Evolutionary conservation across 2,113 vertebrate genomes (phyloP).

Genomic region (Cranoglanis bouderius): DNA sequence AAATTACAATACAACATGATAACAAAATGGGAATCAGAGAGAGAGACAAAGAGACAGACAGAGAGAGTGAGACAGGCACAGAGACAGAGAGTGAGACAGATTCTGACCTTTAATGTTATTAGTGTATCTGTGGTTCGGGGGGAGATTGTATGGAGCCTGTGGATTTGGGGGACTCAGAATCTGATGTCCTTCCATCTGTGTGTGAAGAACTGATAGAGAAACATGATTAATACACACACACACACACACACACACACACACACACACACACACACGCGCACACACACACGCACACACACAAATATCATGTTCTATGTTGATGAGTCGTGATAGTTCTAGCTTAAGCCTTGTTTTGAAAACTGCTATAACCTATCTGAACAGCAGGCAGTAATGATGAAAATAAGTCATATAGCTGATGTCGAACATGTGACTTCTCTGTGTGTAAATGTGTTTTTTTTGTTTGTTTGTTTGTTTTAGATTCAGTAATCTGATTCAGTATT

Average conservation of each 20-base stretch:
- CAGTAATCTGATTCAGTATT: too few species aligned
- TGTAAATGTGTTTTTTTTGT: too few species aligned
- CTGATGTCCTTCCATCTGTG: conserved; percentile 10
- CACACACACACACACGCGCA: background rate
- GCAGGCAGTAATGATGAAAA: too few species aligned
- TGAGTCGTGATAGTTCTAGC: too few species aligned
- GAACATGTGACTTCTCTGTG: too few species aligned
- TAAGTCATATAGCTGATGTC: too few species aligned
- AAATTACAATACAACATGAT: background rate
- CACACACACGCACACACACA: too few species aligned
- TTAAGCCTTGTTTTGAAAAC: too few species aligned
- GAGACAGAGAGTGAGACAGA: background rate
- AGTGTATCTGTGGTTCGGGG: background rate
- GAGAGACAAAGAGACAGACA: background rate
- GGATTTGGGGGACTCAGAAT: background rate
- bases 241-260: background rate
- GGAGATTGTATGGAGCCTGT: conserved; percentile 19
- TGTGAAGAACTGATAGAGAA: background rate
- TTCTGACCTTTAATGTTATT: conserved; percentile 26
- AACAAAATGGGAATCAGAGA: background rate
- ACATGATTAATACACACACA: background rate
- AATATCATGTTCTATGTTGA: too few species aligned
- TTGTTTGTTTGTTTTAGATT: too few species aligned
- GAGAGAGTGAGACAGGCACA: background rate
- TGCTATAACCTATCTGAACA: too few species aligned